Percentiles rank a stretch among this genome's conserved stretches.
Evolutionary conservation across 2,888 invertebrate species (phyloP).

Genomic region (Chrysolina haemoptera): DNA sequence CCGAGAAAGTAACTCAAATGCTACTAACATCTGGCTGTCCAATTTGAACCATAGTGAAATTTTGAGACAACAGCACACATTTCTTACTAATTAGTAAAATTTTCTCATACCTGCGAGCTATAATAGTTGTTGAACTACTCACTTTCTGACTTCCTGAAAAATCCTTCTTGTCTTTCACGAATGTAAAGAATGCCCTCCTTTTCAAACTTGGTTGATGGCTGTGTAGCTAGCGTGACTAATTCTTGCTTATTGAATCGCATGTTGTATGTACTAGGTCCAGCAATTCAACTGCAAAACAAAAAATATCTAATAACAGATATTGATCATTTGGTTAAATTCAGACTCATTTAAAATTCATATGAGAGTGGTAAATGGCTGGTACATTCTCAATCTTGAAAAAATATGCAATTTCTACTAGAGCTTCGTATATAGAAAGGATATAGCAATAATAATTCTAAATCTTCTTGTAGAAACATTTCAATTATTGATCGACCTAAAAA

Average conservation of each 20-base stretch:
- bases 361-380: neutral
- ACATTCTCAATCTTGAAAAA: neutral
- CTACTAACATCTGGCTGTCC: neutral
- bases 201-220: slow-evolving; percentile 90
- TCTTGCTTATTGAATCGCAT: slow-evolving; percentile 96
- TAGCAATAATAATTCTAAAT: too few species aligned
- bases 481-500: slow-evolving; percentile 5
- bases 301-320: neutral
- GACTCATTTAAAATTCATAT: neutral
- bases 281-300: slow-evolving; percentile 1
- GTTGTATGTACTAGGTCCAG: slow-evolving; percentile 19
- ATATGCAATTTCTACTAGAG: too few species aligned
- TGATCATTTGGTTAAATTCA: neutral
- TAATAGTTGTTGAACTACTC: slow-evolving; percentile 65
- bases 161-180: slow-evolving; percentile 91
- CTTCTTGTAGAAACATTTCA: neutral
- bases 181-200: slow-evolving; percentile 91
- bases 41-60: too few species aligned
- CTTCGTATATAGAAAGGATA: too few species aligned
- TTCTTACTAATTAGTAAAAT: neutral
- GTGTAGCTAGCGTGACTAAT: slow-evolving; percentile 86
- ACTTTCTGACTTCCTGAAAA: slow-evolving; percentile 94
- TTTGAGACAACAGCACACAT: neutral
- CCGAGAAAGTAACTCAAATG: neutral
- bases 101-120: neutral